Evolutionary conservation across 2,888 invertebrate species (phyloP), one percentile per base, ranked within the genome.

Genomic region (Sympetrum striolatum): DNA sequence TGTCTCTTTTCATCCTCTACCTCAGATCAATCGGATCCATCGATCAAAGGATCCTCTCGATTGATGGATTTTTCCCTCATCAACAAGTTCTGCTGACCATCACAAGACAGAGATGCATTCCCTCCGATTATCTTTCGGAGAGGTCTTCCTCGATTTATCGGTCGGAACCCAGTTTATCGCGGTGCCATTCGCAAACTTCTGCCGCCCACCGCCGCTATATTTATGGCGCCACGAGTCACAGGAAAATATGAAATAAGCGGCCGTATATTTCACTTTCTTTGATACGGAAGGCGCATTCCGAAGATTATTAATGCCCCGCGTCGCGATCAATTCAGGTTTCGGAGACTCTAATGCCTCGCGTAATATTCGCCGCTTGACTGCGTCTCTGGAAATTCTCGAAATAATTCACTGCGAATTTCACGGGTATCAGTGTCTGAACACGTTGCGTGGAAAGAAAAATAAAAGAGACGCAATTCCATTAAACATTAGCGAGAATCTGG

Each of bases 231-330:
- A 86, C 60, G 64, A 86, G 86, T 86, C 86, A 35, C 60, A 86
- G 64, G 58, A 37, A 86, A 86, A 86, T 86, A 79, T 80, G 79
- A 90, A 80, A 90, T 90, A 90, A 90, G 79, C 79, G 80, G 79
- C 90, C 90, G 25, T 90, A 90, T 90, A 90, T 90, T 80, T 90
- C 80, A 80, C 80, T 90, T 90, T 90, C 44, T 80, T 90, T 60
- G 80, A 90, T 90, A 48, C 37, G 44, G 25, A 35, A 31, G 73
- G 53, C 80, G 60, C 86, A 39, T 86, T 60, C 64, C 15, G 53
- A n/a, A 58, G 6, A 60, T 86, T 60, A 60, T 86, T 35, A 86
- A 37, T 58, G n/a, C 86, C 31, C 37, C 37, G 8, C 60, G 86
- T 64, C 60, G 86, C 60, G n/a, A 60, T 86, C 60, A 64, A 86